Percentiles rank a stretch among this genome's conserved stretches.
Evolutionary conservation across 1,140 invertebrate species (phyloP).

Genomic region (Pollicipes pollicipes): DNA sequence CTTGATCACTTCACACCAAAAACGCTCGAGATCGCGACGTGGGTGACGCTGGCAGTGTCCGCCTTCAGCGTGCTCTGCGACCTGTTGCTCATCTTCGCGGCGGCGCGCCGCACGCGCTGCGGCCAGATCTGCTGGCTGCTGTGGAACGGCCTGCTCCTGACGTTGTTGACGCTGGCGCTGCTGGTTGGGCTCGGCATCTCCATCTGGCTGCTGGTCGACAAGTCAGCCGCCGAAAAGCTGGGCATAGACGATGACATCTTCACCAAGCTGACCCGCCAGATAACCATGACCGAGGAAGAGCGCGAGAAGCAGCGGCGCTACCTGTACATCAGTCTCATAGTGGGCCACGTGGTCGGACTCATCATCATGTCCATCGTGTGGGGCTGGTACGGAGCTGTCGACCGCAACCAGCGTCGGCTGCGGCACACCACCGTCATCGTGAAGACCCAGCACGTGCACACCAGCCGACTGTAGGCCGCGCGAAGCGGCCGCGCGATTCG

Average conservation of each 20-base stretch:
- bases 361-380: neutral
- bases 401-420: neutral
- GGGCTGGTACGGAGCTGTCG: neutral
- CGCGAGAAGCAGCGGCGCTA: neutral
- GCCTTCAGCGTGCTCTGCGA: neutral
- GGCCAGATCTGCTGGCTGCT: neutral
- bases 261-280: no score
- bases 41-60: neutral
- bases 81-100: neutral
- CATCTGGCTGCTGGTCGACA: constrained; percentile 5
- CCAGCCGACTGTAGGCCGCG: neutral
- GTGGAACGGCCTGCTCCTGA: neutral
- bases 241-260: neutral
- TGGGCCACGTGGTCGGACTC: neutral
- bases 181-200: neutral
- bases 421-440: neutral
- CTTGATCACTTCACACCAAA: neutral
- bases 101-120: neutral
- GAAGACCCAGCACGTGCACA: neutral
- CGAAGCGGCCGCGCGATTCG: no score
- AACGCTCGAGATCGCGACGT: neutral
- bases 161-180: neutral
- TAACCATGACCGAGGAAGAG: neutral
- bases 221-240: neutral
- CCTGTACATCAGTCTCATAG: neutral